These are phyloP conservation scores for Drosophila peninsularis DNA, from an alignment of 2,888 invertebrate genomes.

Conservation along the genomic window DNA sequence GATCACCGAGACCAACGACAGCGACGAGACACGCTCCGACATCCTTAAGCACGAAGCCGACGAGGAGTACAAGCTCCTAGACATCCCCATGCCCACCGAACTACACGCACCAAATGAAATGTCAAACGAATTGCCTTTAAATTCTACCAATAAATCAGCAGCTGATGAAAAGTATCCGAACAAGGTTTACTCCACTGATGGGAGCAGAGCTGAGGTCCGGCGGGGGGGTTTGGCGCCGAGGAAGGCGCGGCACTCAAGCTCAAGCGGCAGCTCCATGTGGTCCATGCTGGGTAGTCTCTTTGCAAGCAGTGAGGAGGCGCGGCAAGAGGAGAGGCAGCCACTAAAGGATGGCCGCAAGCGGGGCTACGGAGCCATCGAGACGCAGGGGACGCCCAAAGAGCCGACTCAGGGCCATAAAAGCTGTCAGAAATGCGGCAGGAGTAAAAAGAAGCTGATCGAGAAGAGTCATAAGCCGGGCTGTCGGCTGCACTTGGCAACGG, in stretches of 20 bases:
- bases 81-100: constrained; percentile 2
- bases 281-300: constrained; percentile 33
- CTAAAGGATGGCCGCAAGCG: background rate
- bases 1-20: constrained; percentile 11
- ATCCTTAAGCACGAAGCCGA: background rate
- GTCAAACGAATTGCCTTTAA: constrained; percentile 40
- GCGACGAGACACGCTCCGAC: background rate
- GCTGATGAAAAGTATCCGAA: constrained; percentile 46
- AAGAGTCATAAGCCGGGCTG: background rate
- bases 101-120: constrained; percentile 27
- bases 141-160: constrained; percentile 52
- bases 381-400: background rate
- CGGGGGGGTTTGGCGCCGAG: background rate
- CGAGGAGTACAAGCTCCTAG: background rate
- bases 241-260: background rate
- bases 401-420: background rate
- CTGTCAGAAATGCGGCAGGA: constrained; percentile 36
- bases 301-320: background rate
- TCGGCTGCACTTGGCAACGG: background rate
- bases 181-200: constrained; percentile 10
- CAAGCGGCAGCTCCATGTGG: constrained; percentile 29
- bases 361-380: constrained; percentile 22
- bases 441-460: background rate
- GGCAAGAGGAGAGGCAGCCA: constrained; percentile 16
- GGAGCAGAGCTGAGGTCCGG: background rate